Evolutionary conservation across 2,888 invertebrate species (phyloP).

Genomic region (Horisme vitalbata): DNA sequence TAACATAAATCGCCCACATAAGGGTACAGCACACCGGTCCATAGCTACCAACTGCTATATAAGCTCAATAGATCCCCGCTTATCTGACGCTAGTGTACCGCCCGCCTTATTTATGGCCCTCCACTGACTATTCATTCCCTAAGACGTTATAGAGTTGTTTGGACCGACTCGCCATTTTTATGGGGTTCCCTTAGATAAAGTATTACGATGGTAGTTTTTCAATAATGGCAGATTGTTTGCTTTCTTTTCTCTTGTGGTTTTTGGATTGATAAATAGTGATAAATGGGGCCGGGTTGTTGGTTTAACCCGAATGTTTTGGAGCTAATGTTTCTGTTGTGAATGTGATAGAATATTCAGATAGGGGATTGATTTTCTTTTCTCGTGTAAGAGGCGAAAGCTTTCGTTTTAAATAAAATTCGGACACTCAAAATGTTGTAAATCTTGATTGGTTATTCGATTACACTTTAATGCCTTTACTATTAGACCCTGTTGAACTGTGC

Average conservation of each 20-base stretch:
- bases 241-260: slow-evolving; percentile 36
- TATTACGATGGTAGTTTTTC: slow-evolving; percentile 37
- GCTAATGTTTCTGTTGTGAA: background rate
- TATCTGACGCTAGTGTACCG: slow-evolving; percentile 65
- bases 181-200: slow-evolving; percentile 49
- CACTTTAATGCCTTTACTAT: too few relatives aligned
- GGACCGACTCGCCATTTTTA: slow-evolving; percentile 56
- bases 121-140: slow-evolving; percentile 65
- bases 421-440: too few relatives aligned
- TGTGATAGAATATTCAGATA: background rate
- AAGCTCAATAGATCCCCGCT: slow-evolving; percentile 73
- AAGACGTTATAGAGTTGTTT: slow-evolving; percentile 64
- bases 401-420: too few relatives aligned
- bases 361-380: too few relatives aligned
- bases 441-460: too few relatives aligned
- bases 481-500: too few relatives aligned
- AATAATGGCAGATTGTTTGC: slow-evolving; percentile 39
- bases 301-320: slow-evolving; percentile 5
- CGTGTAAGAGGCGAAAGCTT: too few relatives aligned
- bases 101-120: slow-evolving; percentile 63
- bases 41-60: slow-evolving; percentile 66
- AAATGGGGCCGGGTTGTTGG: slow-evolving; percentile 23
- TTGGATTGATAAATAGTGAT: slow-evolving; percentile 34
- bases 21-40: slow-evolving; percentile 47
- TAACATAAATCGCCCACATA: slow-evolving; percentile 57